A percentile compares a stretch with the other conserved stretches of the same genome.
Evolutionary conservation across 2,888 invertebrate genomes (phyloP).

Genomic region (Disparrhopalites patrizii): DNA sequence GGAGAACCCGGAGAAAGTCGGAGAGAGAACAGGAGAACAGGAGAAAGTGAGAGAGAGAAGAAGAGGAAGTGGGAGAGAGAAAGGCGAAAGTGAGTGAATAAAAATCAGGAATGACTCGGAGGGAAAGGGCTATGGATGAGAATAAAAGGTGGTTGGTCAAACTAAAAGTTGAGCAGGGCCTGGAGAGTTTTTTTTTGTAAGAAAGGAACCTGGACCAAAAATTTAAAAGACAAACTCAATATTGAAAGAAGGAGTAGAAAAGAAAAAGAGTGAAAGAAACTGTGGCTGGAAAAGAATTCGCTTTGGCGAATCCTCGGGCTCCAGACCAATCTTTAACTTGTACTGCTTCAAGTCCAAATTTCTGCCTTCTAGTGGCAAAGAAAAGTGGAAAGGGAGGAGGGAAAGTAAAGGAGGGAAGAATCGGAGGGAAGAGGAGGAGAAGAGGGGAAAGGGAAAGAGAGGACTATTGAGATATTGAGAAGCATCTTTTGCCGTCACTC

Average conservation of each 20-base stretch:
- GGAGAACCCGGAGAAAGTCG: neutral
- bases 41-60: neutral
- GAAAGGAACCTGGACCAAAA: slow-evolving; percentile 5
- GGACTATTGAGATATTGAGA: slow-evolving; percentile 28
- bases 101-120: neutral
- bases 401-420: neutral
- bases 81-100: neutral
- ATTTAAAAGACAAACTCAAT: slow-evolving; percentile 33
- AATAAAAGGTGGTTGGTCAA: slow-evolving; percentile 2
- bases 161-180: neutral
- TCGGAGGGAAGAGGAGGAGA: neutral
- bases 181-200: neutral
- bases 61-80: neutral
- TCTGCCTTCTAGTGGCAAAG: slow-evolving; percentile 4
- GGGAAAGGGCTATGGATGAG: no score
- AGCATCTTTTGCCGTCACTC: slow-evolving; percentile 17
- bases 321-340: slow-evolving; percentile 35
- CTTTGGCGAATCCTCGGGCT: slow-evolving; percentile 25
- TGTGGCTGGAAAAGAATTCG: slow-evolving; percentile 25
- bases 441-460: slow-evolving; percentile 19
- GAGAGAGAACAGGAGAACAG: neutral
- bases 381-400: slow-evolving; percentile 15
- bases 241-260: slow-evolving; percentile 29
- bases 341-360: slow-evolving; percentile 26
- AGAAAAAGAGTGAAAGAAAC: no score